phyloP scores from a whole-genome alignment of 1,140 invertebrate species.

The Pseudomyrmex pallidus region DNA sequence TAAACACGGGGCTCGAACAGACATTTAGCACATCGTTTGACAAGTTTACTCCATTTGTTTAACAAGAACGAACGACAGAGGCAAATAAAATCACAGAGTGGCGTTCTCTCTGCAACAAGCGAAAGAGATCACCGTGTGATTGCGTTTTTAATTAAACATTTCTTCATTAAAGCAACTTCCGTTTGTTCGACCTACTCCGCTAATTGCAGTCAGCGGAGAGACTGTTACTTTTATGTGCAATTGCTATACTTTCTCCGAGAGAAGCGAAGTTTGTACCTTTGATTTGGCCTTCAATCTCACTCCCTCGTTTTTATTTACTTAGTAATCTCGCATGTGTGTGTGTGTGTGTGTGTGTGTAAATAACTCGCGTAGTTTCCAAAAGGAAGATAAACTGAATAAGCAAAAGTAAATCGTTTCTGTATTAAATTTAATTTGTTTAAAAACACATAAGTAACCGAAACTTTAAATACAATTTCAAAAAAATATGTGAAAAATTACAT shows the following conservation, averaged over 20 bases:
- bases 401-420: no score
- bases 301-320: neutral
- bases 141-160: conserved; percentile 9
- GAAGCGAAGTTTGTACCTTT: conserved; percentile 11
- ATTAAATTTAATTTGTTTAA: no score
- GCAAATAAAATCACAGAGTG: conserved; percentile 14
- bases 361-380: neutral
- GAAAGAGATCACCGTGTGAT: conserved; percentile 7
- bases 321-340: neutral
- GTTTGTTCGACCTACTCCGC: neutral
- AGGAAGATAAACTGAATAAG: no score
- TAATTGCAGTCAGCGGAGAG: neutral
- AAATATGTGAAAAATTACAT: no score
- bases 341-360: neutral
- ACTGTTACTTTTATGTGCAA: neutral
- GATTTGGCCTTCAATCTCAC: conserved; percentile 14
- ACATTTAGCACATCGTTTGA: conserved; percentile 60
- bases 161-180: conserved; percentile 2
- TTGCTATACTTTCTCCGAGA: neutral
- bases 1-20: conserved; percentile 3
- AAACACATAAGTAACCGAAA: no score
- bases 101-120: neutral
- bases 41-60: conserved; percentile 2
- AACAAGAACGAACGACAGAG: conserved; percentile 7
- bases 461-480: no score